These are phyloP conservation scores for Troilus luridus DNA, from an alignment of 2,888 invertebrate species.

Conservation along the genomic window DNA sequence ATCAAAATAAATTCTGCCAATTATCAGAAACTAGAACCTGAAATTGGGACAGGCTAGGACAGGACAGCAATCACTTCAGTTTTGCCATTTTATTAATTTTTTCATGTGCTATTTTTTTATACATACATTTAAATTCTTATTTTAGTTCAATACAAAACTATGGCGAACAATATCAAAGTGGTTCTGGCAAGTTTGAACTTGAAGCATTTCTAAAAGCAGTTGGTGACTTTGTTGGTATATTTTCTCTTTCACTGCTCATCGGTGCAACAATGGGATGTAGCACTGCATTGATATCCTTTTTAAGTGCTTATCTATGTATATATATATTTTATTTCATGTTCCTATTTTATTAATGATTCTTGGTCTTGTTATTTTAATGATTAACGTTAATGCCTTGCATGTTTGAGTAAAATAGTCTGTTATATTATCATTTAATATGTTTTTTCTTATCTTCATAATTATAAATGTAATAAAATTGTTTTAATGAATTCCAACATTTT, in stretches of 20 bases:
- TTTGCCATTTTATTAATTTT: background rate
- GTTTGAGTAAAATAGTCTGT: too few species aligned
- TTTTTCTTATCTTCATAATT: too few species aligned
- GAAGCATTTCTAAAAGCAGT: constrained; percentile 89
- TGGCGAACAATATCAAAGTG: constrained; percentile 83
- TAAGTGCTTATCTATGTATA: background rate
- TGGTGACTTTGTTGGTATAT: constrained; percentile 93
- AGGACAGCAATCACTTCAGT: too few species aligned
- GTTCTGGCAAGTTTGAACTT: constrained; percentile 88
- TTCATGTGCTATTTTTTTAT: background rate
- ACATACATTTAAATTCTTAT: constrained; percentile 31
- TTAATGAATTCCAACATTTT: too few species aligned
- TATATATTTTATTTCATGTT: background rate
- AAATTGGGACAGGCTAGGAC: too few species aligned
- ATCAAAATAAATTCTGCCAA: too few species aligned
- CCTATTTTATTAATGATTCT: background rate
- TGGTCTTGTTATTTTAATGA: too few species aligned
- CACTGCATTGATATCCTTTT: constrained; percentile 94
- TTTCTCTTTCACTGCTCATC: constrained; percentile 90
- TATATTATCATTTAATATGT: background rate
- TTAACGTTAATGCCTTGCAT: too few species aligned
- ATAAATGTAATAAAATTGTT: too few species aligned
- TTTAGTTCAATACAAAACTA: constrained; percentile 89
- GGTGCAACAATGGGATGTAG: constrained; percentile 94
- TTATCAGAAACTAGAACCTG: background rate